A percentile compares a stretch with the other conserved stretches of the same genome.
Conservation (phyloP, 2,888 invertebrate genomes). For the Cacoxenus indagator region DNA sequence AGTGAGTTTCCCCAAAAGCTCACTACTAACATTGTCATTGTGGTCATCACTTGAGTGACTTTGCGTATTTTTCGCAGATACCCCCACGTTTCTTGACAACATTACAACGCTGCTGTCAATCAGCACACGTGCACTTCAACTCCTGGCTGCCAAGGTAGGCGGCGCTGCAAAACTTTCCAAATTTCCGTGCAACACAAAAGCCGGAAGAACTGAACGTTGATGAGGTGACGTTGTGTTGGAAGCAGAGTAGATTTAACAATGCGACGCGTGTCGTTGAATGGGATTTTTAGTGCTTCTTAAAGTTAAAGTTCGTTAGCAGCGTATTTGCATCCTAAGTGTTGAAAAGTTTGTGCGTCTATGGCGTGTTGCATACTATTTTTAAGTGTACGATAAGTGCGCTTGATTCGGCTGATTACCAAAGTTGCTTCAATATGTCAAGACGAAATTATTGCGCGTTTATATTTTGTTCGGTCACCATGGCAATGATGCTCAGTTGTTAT, state of each 20-base stretch:
- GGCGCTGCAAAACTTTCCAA: neutral
- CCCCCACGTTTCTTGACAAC: neutral
- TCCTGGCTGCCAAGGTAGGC: neutral
- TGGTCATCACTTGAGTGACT: neutral
- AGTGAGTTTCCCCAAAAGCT: neutral
- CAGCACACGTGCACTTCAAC: neutral
- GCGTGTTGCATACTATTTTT: neutral
- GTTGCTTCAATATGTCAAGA: too few species aligned
- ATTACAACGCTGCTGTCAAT: neutral
- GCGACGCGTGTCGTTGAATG: constrained; percentile 9
- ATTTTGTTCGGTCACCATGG: too few species aligned
- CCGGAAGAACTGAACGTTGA: neutral
- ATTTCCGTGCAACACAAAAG: neutral
- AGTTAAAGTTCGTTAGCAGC: neutral
- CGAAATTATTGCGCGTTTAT: too few species aligned
- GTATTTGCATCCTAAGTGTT: constrained; percentile 3
- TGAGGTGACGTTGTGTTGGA: too few species aligned
- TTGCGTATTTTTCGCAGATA: neutral
- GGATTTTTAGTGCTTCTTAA: neutral
- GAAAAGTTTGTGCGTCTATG: neutral
- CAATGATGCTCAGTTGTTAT: neutral
- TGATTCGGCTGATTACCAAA: neutral
- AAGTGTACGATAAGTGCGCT: neutral
- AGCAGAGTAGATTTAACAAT: too few species aligned
- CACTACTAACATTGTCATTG: neutral